Conservation (phyloP, 2,113 vertebrate species). For the Capra hircus region DNA sequence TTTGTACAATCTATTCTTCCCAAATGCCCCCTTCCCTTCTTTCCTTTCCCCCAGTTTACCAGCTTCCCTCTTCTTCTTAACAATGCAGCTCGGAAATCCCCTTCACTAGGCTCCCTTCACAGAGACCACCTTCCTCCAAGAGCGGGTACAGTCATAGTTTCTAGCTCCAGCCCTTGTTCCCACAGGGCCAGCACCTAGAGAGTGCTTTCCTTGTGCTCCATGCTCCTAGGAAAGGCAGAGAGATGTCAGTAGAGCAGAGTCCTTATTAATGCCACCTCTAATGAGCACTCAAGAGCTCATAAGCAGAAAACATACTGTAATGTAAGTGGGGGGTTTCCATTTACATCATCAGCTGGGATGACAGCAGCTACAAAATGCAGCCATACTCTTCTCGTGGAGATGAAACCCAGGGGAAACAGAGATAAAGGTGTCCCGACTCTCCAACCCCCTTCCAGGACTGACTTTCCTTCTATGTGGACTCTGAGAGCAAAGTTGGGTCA, state of each 20-base stretch:
- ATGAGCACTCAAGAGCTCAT: not conserved
- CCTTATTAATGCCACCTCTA: not conserved
- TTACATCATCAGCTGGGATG: not conserved
- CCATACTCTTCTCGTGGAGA: not conserved
- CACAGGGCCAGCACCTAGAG: not conserved
- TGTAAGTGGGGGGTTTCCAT: not conserved
- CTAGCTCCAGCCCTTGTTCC: not conserved
- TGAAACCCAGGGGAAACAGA: not conserved
- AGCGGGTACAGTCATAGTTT: not conserved
- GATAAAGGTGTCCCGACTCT: not conserved
- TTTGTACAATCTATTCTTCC: not conserved
- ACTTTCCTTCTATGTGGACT: not conserved
- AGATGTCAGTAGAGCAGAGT: not conserved
- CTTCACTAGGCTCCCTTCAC: not conserved
- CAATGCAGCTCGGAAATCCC: not conserved
- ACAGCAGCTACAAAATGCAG: not conserved
- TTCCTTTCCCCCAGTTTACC: not conserved
- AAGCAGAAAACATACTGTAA: not conserved
- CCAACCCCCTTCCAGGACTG: not conserved
- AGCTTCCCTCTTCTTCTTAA: not conserved
- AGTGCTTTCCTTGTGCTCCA: accelerated
- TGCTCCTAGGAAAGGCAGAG: not conserved
- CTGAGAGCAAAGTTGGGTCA: not conserved
- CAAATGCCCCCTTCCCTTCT: not conserved
- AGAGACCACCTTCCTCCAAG: not conserved